Evolutionary conservation across 2,113 vertebrate genomes (phyloP), one percentile per base, ranked within the genome.

Genomic region (Chionodraco myersi): DNA sequence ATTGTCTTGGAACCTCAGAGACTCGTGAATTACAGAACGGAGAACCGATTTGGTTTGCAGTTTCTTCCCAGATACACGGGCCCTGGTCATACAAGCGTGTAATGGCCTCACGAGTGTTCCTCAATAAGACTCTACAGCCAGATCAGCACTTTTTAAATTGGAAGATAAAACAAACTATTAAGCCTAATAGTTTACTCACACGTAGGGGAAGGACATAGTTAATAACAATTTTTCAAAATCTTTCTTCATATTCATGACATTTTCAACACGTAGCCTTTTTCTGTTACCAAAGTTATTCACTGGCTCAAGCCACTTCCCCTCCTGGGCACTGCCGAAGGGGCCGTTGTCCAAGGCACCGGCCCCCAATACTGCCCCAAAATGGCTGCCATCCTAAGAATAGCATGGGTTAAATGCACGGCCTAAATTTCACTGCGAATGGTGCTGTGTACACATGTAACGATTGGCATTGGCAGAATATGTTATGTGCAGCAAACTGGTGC

Each of bases 101-200:
- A 89, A 92, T 88, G 64, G 70, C 63, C 63, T 75, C 77, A 47
- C 76, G 73, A 79, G 77, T 75, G 62, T 51, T 63, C 23, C 36
- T 79, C 72, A 52, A 4, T 63, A 16, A 79, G 68, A 58, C 30
- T 58, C 62, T 9, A 14, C 59, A 74, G 84, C 80, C 49, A 82
- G 72, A 80, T 92, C 84, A 88, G 77, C 81, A 65, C 34, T 72
- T 92, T 90, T 82, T 63, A 70, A 84, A 83, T 10, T 61, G 15
- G 57, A 69, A 64, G 74, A 72, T 51, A 58, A 80, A 64, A 69
- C 57, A 53, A 84, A 72, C 62, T 45, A 60, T 68, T 59, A 41
- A 66, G 44, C 16, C 1, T 70, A 23, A 65, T 48, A 61, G 60
- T 77, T 84, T 72, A 69, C 41, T 76, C 36, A 67, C 62, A 13